phyloP scores from a whole-genome alignment of 2,888 invertebrate species.

The Trimorus sp. region DNA sequence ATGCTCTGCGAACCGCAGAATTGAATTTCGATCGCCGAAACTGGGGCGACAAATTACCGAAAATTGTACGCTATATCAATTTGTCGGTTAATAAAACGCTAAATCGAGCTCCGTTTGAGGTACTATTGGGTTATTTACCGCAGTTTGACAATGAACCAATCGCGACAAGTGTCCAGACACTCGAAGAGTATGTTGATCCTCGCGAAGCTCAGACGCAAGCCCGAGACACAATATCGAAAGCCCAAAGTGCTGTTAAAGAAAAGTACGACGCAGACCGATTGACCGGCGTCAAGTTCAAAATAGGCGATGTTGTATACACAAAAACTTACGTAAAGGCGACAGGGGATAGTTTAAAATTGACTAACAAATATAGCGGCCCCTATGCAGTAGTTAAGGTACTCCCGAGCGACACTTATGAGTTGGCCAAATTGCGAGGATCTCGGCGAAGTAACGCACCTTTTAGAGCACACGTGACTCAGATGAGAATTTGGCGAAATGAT shows the following conservation, averaged over 20 bases:
- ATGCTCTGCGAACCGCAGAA: too few species aligned
- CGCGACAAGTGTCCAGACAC: not conserved
- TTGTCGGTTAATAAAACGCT: too few species aligned
- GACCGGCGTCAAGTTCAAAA: not conserved
- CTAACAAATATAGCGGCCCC: slow-evolving; percentile 53
- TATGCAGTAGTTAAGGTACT: too few species aligned
- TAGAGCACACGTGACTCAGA: slow-evolving; percentile 14
- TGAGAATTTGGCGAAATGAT: slow-evolving; percentile 5
- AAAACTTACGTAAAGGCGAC: slow-evolving; percentile 24
- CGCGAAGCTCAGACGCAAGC: not conserved
- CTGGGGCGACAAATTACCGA: too few species aligned
- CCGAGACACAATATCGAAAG: slow-evolving; percentile 14
- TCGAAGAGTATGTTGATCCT: not conserved
- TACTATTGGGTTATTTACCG: too few species aligned
- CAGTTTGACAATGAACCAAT: not conserved
- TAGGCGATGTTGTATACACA: slow-evolving; percentile 20
- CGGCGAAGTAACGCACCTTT: too few species aligned
- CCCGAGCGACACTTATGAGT: too few species aligned
- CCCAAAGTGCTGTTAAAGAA: slow-evolving; percentile 26
- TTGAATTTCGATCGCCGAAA: too few species aligned
- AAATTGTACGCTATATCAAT: too few species aligned
- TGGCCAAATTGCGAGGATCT: too few species aligned
- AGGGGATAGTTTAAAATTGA: slow-evolving; percentile 64
- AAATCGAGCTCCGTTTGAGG: too few species aligned
- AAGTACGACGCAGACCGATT: not conserved